Evolutionary conservation across 2,797 vertebrate species (phyloP).

Genomic region (Echeneis naucrates): DNA sequence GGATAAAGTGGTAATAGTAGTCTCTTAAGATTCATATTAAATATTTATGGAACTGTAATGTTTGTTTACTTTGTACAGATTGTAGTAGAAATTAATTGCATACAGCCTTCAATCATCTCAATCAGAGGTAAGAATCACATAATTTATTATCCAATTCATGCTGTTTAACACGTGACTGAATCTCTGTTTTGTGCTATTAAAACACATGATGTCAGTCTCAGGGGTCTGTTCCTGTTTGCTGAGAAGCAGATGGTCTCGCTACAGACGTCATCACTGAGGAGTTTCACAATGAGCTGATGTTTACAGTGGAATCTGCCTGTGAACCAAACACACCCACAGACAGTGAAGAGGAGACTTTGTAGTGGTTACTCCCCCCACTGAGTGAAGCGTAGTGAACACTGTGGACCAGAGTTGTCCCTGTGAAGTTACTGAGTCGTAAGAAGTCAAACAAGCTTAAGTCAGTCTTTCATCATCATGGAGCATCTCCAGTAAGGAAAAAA

Average conservation of each 20-base stretch:
- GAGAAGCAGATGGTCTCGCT: not conserved
- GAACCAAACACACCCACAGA: not conserved
- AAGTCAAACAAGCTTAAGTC: conserved; percentile 11
- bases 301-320: conserved; percentile 8
- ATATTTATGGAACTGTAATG: not conserved
- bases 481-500: conserved; percentile 14
- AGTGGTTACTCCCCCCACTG: not conserved
- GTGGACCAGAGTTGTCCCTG: not conserved
- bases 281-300: not conserved
- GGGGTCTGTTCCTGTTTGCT: not conserved
- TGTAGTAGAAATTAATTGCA: not conserved
- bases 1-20: not conserved
- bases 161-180: not conserved
- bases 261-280: not conserved
- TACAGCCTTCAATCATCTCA: not conserved
- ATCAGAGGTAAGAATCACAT: not conserved
- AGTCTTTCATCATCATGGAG: not conserved
- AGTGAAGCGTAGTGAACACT: not conserved
- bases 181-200: not conserved
- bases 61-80: not conserved
- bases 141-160: not conserved
- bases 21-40: not conserved
- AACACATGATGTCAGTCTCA: not conserved
- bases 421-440: conserved; percentile 4
- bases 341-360: not conserved